Percentiles rank a stretch among this genome's conserved stretches.
phyloP scores from a whole-genome alignment of 2,113 vertebrate species.

The Ctenodactylus gundi region DNA sequence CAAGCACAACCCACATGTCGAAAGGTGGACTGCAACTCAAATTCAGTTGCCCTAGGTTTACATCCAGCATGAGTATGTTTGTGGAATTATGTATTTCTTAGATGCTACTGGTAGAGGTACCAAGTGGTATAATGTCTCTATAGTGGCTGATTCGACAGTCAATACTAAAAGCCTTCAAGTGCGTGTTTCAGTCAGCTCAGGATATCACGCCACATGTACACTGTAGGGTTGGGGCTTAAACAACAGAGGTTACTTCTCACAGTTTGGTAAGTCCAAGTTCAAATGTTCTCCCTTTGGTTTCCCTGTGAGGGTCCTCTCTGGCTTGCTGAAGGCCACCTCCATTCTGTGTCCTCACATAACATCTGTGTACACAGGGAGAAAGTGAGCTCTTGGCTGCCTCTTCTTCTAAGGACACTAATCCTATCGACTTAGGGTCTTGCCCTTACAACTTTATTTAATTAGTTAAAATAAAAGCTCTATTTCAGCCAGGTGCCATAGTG shows the following conservation, averaged over 20 bases:
- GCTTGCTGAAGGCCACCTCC: neutral
- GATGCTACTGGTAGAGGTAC: neutral
- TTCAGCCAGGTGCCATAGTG: too few species aligned
- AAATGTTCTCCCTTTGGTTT: neutral
- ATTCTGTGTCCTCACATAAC: neutral
- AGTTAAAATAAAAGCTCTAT: too few species aligned
- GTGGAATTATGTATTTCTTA: neutral
- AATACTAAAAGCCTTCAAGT: neutral
- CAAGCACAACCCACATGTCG: neutral
- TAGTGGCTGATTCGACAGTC: neutral
- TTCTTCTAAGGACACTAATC: neutral
- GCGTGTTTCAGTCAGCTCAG: neutral
- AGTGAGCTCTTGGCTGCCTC: neutral
- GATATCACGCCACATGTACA: neutral
- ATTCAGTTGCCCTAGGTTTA: neutral
- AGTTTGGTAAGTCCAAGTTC: neutral
- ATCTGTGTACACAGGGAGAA: neutral
- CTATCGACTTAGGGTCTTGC: neutral
- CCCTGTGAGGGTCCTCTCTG: neutral
- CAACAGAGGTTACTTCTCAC: neutral
- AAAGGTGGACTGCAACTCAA: neutral
- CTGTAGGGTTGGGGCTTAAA: too few species aligned
- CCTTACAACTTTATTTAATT: neutral
- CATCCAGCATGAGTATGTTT: neutral
- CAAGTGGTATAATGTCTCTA: neutral